These are phyloP conservation scores for Agriopis aurantiaria DNA, from an alignment of 2,888 invertebrate genomes.

Conservation along the genomic window DNA sequence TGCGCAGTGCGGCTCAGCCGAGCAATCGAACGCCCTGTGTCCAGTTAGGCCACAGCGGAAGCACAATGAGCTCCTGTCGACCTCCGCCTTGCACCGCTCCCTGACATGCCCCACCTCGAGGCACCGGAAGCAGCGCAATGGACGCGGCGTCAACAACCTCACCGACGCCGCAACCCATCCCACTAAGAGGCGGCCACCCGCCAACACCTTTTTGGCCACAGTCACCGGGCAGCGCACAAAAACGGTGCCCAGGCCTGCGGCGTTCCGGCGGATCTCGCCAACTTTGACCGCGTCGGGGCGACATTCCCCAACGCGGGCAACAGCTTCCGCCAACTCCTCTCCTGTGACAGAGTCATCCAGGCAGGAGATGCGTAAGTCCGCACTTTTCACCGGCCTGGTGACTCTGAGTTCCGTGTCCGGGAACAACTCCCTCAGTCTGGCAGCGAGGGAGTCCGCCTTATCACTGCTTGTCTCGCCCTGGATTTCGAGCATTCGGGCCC, in stretches of 20 bases:
- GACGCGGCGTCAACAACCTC: constrained; percentile 23
- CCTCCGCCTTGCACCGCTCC: constrained; percentile 14
- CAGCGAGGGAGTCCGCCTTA: constrained; percentile 34
- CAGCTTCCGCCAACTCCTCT: constrained; percentile 23
- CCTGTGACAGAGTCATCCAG: constrained; percentile 40
- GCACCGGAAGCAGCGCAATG: constrained; percentile 40
- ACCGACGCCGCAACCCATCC: constrained; percentile 41
- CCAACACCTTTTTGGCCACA: constrained; percentile 4
- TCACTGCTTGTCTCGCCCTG: constrained; percentile 17
- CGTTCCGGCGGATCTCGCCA: constrained; percentile 8
- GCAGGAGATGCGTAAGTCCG: constrained; percentile 35
- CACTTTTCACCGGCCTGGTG: constrained; percentile 30
- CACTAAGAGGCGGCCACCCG: constrained; percentile 25
- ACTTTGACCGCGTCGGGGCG: constrained; percentile 1
- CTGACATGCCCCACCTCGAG: constrained; percentile 36
- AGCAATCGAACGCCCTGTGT: constrained; percentile 3
- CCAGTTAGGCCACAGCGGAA: constrained; percentile 29
- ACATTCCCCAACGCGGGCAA: constrained; percentile 30
- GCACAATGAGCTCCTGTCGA: constrained; percentile 30
- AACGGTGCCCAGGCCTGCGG: not conserved
- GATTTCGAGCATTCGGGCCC: constrained; percentile 33
- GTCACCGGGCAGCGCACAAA: constrained; percentile 18
- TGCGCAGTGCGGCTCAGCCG: not conserved
- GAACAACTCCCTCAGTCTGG: constrained; percentile 23
- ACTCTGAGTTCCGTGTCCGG: constrained; percentile 5